Percentiles rank a stretch among this genome's conserved stretches.
These are phyloP conservation scores for Spea multiplicata DNA, from an alignment of 2,113 vertebrate genomes.

Conservation along the genomic window DNA sequence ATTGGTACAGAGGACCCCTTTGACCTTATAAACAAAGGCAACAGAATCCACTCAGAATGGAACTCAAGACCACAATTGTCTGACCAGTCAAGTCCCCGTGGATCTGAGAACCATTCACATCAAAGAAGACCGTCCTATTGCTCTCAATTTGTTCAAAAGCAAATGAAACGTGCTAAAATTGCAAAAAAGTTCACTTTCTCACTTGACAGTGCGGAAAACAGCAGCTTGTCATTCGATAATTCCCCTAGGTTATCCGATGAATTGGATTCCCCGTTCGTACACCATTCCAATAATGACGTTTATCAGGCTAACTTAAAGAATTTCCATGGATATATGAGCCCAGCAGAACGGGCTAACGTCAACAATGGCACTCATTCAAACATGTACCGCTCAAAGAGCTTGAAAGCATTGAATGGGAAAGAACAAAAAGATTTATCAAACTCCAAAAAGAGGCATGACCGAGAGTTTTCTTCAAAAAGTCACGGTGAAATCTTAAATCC, in stretches of 20 bases:
- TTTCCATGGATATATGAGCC: background rate
- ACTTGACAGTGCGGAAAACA: background rate
- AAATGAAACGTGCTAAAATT: conserved; percentile 46
- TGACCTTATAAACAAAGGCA: background rate
- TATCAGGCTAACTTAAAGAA: conserved; percentile 46
- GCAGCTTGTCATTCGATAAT: background rate
- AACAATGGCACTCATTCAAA: conserved; percentile 5
- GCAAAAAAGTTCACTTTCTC: conserved; percentile 48
- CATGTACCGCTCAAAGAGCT: conserved; percentile 50
- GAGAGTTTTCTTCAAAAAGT: conserved; percentile 66
- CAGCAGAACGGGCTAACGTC: background rate
- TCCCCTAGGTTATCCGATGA: conserved; percentile 30
- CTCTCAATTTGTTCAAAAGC: conserved; percentile 51
- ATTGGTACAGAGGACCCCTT: background rate
- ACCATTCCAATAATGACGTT: conserved; percentile 48
- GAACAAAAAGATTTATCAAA: conserved; percentile 33
- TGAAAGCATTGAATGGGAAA: conserved; percentile 57
- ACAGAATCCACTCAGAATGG: background rate
- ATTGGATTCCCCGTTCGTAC: conserved; percentile 25
- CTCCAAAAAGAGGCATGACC: conserved; percentile 54
- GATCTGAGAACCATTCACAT: conserved; percentile 40
- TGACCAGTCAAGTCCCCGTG: background rate
- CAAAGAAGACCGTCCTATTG: conserved; percentile 33
- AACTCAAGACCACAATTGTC: background rate
- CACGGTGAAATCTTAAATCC: conserved; percentile 49